Evolutionary conservation across 2,888 invertebrate species (phyloP).

Genomic region (Pristionchus entomophagus): DNA sequence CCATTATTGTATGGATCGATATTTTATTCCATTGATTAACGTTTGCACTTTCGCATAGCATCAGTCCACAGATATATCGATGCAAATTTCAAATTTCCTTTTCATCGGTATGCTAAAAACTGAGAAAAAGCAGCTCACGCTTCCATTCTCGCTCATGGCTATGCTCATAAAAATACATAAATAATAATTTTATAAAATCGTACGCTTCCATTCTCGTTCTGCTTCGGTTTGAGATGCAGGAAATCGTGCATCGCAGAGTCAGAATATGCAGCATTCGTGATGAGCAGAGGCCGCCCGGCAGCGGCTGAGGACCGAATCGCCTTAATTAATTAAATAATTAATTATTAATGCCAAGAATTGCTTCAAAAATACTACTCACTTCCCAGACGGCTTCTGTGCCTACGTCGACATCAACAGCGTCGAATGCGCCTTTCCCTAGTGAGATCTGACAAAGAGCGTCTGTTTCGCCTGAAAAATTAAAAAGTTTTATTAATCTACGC

Average conservation of each 20-base stretch:
- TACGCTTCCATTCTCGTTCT: not conserved
- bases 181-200: not conserved
- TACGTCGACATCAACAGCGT: not conserved
- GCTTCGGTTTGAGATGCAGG: constrained; percentile 3
- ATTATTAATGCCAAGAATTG: not conserved
- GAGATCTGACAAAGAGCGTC: not conserved
- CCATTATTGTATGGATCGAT: too few relatives aligned
- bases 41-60: too few relatives aligned
- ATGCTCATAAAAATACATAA: too few relatives aligned
- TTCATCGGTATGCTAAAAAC: too few relatives aligned
- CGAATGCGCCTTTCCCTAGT: not conserved
- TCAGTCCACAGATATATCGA: too few relatives aligned
- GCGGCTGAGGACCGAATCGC: constrained; percentile 19
- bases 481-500: too few relatives aligned
- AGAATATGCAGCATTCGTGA: not conserved
- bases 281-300: not conserved
- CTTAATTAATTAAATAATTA: not conserved
- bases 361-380: not conserved
- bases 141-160: too few relatives aligned
- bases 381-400: constrained; percentile 38
- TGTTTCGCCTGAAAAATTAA: constrained; percentile 36
- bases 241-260: not conserved
- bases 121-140: too few relatives aligned
- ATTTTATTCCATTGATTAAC: too few relatives aligned
- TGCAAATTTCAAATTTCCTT: too few relatives aligned